phyloP scores from a whole-genome alignment of 2,888 invertebrate genomes.

The Drosophila greeni region DNA sequence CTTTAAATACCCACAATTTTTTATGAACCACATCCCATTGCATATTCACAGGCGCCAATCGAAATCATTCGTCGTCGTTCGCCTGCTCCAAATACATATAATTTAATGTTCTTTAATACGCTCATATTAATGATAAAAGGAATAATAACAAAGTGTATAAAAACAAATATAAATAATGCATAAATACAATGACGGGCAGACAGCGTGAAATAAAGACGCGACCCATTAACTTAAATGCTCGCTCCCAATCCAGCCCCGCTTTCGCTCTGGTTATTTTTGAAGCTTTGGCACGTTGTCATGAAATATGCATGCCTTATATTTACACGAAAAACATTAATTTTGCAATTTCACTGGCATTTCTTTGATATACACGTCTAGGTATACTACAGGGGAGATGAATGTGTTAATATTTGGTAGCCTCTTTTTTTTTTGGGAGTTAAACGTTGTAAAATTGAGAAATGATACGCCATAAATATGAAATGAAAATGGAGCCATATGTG shows the following conservation, averaged over 20 bases:
- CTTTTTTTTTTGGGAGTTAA: constrained; percentile 14
- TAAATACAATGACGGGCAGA: constrained; percentile 54
- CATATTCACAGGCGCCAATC: constrained; percentile 42
- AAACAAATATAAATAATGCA: constrained; percentile 60
- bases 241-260: constrained; percentile 8
- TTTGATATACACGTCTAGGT: constrained; percentile 38
- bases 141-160: constrained; percentile 26
- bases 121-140: constrained; percentile 47
- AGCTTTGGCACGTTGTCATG: constrained; percentile 55
- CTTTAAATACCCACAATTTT: neutral
- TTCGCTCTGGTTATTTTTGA: constrained; percentile 31
- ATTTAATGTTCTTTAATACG: constrained; percentile 54
- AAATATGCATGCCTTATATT: constrained; percentile 63
- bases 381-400: constrained; percentile 1
- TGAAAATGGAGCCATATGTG: constrained; percentile 9
- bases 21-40: constrained; percentile 36
- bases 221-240: constrained; percentile 64
- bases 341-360: constrained; percentile 56
- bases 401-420: constrained; percentile 4
- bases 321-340: constrained; percentile 63
- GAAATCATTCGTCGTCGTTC: constrained; percentile 27
- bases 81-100: constrained; percentile 41
- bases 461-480: constrained; percentile 16
- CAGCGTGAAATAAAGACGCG: constrained; percentile 53
- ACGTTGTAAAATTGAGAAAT: constrained; percentile 28